phyloP scores from a whole-genome alignment of 2,113 vertebrate species.

The Herpetotheres cachinnans region DNA sequence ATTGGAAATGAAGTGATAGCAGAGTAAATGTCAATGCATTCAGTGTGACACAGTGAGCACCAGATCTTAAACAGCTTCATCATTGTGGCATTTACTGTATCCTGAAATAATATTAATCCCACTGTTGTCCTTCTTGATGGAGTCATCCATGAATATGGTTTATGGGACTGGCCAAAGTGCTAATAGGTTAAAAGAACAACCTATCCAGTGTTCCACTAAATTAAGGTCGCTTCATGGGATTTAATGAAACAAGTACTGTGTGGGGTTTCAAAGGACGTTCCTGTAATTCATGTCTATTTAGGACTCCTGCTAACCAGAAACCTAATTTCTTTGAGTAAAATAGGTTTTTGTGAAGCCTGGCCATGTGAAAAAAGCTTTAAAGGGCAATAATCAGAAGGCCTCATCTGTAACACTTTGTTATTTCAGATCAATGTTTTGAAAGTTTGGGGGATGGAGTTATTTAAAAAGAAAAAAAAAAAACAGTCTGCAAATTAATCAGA shows the following conservation, averaged over 20 bases:
- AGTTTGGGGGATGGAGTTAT: constrained; percentile 43
- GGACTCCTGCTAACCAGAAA: constrained; percentile 82
- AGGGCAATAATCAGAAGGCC: constrained; percentile 76
- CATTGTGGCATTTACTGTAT: constrained; percentile 84
- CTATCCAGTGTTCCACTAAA: constrained; percentile 80
- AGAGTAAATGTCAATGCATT: constrained; percentile 93
- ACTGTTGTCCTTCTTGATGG: constrained; percentile 83
- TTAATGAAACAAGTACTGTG: constrained; percentile 81
- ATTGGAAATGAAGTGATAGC: constrained; percentile 84
- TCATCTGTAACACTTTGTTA: constrained; percentile 75
- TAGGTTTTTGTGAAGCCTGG: constrained; percentile 77
- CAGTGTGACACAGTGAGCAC: constrained; percentile 80
- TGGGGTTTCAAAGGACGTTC: constrained; percentile 80
- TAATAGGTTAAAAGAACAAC: constrained; percentile 85
- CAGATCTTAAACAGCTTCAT: constrained; percentile 82
- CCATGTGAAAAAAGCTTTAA: constrained; percentile 76
- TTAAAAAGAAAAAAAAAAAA: background rate
- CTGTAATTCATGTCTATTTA: constrained; percentile 86
- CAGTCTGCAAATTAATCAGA: constrained; percentile 37
- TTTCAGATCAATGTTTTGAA: constrained; percentile 70
- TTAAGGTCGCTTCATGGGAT: constrained; percentile 82
- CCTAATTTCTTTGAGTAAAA: constrained; percentile 83
- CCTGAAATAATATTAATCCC: constrained; percentile 84
- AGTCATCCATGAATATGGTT: constrained; percentile 85
- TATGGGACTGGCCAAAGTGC: constrained; percentile 82